Evolutionary conservation across 2,888 invertebrate genomes (phyloP), one percentile per base, ranked within the genome.

Genomic region (Epinotia demarniana): DNA sequence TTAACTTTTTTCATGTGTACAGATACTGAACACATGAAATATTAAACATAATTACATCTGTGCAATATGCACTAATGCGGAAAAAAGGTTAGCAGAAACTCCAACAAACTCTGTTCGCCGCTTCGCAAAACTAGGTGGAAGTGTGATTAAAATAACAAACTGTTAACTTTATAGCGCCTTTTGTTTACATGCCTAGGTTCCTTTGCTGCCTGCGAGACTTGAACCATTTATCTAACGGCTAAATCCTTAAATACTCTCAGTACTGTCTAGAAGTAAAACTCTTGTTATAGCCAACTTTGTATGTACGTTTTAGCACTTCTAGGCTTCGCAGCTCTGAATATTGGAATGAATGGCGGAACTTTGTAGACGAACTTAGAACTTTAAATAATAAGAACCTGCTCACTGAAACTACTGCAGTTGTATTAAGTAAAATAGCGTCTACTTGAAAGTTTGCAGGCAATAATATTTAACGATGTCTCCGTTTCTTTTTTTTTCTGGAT

Each of bases 291-390:
- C 81, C 60, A 88, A 87, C 84, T 90, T 88, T 73, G 77, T 79
- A 84, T 70, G 58, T 74, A 70, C 72, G 67, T 72, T 75, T 71
- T 67, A 62, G 64, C 85, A 87, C 81, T 85, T 81, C 84, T 85
- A 84, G 86, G 83, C 84, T 82, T 86, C 80, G 82, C 79, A 81
- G 78, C 81, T 80, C 83, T 85, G 87, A 89, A 91, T 89, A 92
- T 91, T 90, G 90, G 89, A 92, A 90, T 85, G 83, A 88, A 92
- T 88, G 83, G 87, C 82, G 79, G 77, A 91, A 92, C 86, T 92
- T 91, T 79, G 78, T 77, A 84, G 85, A 86, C 82, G 78, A 89
- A 89, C 85, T 89, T 81, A 84, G 83, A 85, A 87, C 86, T 90
- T 81, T 84, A 86, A 88, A 90, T 91, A 90, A 89, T 88, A 90